Conservation (phyloP, 2,888 invertebrate genomes). For the Nomada flava region DNA sequence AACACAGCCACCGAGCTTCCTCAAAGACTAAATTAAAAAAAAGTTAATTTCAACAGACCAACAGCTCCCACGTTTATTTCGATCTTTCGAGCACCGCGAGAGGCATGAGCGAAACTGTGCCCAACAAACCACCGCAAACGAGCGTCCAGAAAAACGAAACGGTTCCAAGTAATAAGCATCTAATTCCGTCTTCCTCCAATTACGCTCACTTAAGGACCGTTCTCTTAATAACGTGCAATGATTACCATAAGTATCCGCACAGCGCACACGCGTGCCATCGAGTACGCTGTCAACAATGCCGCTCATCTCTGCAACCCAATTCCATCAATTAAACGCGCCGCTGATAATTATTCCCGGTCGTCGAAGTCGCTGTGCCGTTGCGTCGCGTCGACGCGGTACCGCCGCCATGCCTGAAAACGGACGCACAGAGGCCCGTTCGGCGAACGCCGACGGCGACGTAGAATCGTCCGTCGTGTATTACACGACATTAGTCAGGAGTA, state of each 20-base stretch:
- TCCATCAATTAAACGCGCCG: slow-evolving; percentile 76
- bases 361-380: slow-evolving; percentile 37
- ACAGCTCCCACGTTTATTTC: background rate
- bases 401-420: slow-evolving; percentile 3
- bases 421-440: background rate
- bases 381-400: slow-evolving; percentile 14
- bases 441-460: slow-evolving; percentile 2
- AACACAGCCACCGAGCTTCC: too few species aligned
- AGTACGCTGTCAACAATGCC: slow-evolving; percentile 66
- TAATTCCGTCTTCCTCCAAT: slow-evolving; percentile 79
- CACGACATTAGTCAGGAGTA: slow-evolving; percentile 55
- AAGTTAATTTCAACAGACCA: too few species aligned
- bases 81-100: background rate
- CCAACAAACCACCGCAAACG: background rate
- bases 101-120: background rate
- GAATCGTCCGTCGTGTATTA: slow-evolving; percentile 34
- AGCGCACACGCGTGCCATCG: slow-evolving; percentile 34
- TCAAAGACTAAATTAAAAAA: too few species aligned
- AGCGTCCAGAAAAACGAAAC: slow-evolving; percentile 25
- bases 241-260: slow-evolving; percentile 69
- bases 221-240: slow-evolving; percentile 76
- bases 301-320: slow-evolving; percentile 67
- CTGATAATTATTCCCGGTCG: slow-evolving; percentile 73
- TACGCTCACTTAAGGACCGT: slow-evolving; percentile 75
- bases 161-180: slow-evolving; percentile 63